Evolutionary conservation across 2,888 invertebrate species (phyloP).

Genomic region (Hipparchia semele): DNA sequence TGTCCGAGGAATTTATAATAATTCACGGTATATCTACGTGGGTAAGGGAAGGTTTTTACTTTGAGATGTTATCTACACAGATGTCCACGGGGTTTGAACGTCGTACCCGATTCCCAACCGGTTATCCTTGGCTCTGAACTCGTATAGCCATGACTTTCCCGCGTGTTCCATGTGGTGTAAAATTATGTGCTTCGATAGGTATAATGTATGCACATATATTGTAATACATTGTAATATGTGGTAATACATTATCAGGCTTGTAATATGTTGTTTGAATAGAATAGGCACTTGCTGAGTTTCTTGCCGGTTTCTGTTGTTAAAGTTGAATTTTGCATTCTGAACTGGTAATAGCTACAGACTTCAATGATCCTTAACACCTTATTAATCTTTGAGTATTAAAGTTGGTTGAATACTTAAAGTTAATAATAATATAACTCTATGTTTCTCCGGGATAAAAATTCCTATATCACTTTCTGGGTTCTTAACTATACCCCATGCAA

Average conservation of each 20-base stretch:
- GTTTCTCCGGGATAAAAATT: too few relatives aligned
- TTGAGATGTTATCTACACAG: constrained; percentile 42
- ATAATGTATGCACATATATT: background rate
- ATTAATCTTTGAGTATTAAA: too few relatives aligned
- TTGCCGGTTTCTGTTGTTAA: background rate
- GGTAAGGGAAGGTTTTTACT: constrained; percentile 29
- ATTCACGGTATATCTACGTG: constrained; percentile 14
- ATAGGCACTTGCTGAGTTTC: background rate
- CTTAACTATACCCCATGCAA: too few relatives aligned
- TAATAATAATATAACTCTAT: too few relatives aligned
- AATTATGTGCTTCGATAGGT: constrained; percentile 3
- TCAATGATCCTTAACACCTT: too few relatives aligned
- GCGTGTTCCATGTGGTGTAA: constrained; percentile 17
- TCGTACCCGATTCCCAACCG: constrained; percentile 47
- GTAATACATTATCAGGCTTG: background rate
- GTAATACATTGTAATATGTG: background rate
- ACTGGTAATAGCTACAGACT: background rate
- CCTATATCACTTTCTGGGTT: too few relatives aligned
- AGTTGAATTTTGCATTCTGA: background rate
- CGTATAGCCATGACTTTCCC: constrained; percentile 37
- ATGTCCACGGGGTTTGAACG: constrained; percentile 42
- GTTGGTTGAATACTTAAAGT: too few relatives aligned
- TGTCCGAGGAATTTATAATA: constrained; percentile 16
- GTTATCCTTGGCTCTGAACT: constrained; percentile 66
- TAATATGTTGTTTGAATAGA: background rate